Evolutionary conservation across 2,888 invertebrate species (phyloP), one percentile per base, ranked within the genome.

Genomic region (Drosophila gaucha): DNA sequence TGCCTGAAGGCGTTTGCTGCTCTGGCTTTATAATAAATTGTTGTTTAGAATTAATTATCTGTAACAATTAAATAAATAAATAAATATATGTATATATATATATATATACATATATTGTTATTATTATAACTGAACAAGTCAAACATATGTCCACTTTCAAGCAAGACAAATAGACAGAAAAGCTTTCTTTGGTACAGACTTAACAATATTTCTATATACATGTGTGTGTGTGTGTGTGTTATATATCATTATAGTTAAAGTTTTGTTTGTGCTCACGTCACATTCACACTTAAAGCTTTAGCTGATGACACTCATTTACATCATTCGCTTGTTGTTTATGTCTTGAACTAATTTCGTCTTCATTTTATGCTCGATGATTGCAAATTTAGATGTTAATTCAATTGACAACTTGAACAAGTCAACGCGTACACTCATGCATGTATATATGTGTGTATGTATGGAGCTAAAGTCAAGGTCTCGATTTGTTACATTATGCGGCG

Each of bases 371-470:
- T 3, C 31, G 18, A 60, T 39, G 44, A 39, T 43, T 49, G 62
- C 63, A 8, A 41, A 62, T 35, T 62, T 14, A 38, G 50, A 54
- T 67, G 64, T 67, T 73, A 60, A 74, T 73, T 77, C 38, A 77
- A 77, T 74, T 77, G 35, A 55, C 68, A 64, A 28, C 41, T 18
- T 30, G 35, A 22, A 18, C 36, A 16, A 8, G 33, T 9, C 4
- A 20, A 9, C 30, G 16, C 24, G 26, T 5, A 20, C 16, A 14
- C 8, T 12, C n/a, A 4, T 5, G 12, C 6, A 6, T 20, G 0
- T 22, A 12, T 12, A 6, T 2, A 9, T 20, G 6, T 6, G 8
- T 35, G 8, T 4, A 10, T 28, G 22, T n/a, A 30, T 26, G n/a
- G 2, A 16, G 10, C 14, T 47, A 16, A 46, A 28, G 22, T 52